Conservation (phyloP, 1,140 invertebrate species). For the Leptopilina clavipes region DNA sequence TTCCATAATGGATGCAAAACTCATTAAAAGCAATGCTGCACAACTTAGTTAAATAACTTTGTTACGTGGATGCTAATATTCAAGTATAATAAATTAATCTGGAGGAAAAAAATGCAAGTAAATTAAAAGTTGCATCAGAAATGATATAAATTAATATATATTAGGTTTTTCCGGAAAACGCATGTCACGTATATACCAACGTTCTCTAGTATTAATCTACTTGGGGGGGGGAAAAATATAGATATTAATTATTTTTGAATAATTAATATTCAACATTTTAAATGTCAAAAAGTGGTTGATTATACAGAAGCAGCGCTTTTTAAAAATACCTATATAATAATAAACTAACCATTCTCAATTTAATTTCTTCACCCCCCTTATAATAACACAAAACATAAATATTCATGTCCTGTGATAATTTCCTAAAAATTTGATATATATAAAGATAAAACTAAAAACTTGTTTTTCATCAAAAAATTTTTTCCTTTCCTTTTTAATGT, state of each 20-base stretch:
- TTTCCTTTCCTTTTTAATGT: not conserved
- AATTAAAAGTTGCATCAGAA: constrained; percentile 28
- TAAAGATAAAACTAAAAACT: not conserved
- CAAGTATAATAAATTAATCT: constrained; percentile 11
- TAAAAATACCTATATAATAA: not conserved
- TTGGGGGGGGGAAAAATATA: not conserved
- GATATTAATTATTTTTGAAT: constrained; percentile 3
- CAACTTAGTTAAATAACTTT: constrained; percentile 23
- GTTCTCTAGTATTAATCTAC: not conserved
- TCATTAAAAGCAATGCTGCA: not conserved
- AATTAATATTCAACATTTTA: not conserved
- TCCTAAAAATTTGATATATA: not conserved
- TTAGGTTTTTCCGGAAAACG: not conserved
- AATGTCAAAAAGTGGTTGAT: not conserved
- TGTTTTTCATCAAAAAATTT: not conserved
- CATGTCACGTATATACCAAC: not conserved
- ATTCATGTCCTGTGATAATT: constrained; percentile 2
- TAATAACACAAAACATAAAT: not conserved
- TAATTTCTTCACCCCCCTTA: not conserved
- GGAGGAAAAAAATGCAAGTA: not conserved
- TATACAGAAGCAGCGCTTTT: not conserved
- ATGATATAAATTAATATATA: constrained; percentile 7
- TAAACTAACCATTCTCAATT: not conserved
- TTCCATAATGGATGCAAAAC: constrained; percentile 9
- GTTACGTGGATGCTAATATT: constrained; percentile 23